Evolutionary conservation across 2,113 vertebrate genomes (phyloP).

Genomic region (Aegotheles bennettii): DNA sequence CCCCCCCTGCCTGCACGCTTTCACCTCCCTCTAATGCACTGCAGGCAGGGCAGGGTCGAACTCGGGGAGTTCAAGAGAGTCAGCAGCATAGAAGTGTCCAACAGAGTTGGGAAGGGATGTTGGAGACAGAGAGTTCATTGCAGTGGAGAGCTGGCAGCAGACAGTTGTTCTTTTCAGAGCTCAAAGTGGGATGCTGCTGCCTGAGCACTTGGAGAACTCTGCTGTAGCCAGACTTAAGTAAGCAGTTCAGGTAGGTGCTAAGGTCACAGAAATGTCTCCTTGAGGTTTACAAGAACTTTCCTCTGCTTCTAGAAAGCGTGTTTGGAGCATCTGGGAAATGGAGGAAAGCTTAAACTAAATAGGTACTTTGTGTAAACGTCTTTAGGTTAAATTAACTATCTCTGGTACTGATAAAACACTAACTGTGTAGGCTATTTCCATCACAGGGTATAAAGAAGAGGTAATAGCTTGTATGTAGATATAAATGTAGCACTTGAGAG

Average conservation of each 20-base stretch:
- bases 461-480: background rate
- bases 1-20: no score
- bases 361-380: background rate
- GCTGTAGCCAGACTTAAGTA: background rate
- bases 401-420: background rate
- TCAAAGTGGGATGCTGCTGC: background rate
- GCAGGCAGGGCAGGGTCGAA: no score
- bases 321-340: background rate
- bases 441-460: background rate
- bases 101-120: no score
- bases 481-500: background rate
- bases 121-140: no score
- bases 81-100: no score
- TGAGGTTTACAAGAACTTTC: background rate
- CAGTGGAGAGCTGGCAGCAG: no score
- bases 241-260: background rate
- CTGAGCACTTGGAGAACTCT: background rate
- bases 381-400: background rate
- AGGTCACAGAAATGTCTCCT: background rate
- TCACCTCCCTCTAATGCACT: no score
- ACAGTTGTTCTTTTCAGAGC: no score
- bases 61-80: no score
- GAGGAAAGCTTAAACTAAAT: background rate
- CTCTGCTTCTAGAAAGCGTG: background rate
- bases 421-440: background rate